Conservation (phyloP, 2,797 vertebrate species). For the Clarias fuscus region DNA sequence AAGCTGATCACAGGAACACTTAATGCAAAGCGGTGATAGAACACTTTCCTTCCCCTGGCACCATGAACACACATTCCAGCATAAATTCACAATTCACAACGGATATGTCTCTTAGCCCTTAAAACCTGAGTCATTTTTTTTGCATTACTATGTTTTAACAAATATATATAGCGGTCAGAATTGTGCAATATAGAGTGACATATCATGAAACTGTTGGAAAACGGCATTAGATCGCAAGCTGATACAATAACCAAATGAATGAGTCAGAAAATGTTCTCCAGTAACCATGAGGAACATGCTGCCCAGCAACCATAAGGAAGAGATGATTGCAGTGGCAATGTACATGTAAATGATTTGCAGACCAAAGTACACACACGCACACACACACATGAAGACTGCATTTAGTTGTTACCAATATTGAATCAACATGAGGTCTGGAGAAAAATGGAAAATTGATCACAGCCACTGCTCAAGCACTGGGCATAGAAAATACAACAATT, state of each 20-base stretch:
- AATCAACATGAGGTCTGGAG: too few relatives aligned
- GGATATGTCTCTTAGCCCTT: not conserved
- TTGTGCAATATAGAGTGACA: too few relatives aligned
- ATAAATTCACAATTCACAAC: too few relatives aligned
- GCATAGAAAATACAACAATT: too few relatives aligned
- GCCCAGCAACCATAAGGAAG: constrained; percentile 70
- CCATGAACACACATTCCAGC: not conserved
- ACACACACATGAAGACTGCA: too few relatives aligned
- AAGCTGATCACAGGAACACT: not conserved
- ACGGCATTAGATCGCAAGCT: not conserved
- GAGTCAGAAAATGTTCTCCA: constrained; percentile 21
- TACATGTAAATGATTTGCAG: constrained; percentile 74
- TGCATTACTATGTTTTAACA: too few relatives aligned
- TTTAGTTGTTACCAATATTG: too few relatives aligned
- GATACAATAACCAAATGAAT: not conserved
- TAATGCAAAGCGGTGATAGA: not conserved
- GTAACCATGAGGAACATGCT: constrained; percentile 48
- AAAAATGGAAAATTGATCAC: too few relatives aligned
- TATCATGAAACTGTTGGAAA: not conserved
- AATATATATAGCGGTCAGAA: too few relatives aligned
- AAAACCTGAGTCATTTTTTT: not conserved
- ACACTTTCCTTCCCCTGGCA: not conserved
- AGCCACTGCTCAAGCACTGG: too few relatives aligned
- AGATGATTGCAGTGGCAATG: constrained; percentile 56
- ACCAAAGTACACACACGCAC: constrained; percentile 44